A percentile compares a stretch with the other conserved stretches of the same genome.
phyloP scores from a whole-genome alignment of 2,113 vertebrate genomes.

The Dipodomys stephensi region DNA sequence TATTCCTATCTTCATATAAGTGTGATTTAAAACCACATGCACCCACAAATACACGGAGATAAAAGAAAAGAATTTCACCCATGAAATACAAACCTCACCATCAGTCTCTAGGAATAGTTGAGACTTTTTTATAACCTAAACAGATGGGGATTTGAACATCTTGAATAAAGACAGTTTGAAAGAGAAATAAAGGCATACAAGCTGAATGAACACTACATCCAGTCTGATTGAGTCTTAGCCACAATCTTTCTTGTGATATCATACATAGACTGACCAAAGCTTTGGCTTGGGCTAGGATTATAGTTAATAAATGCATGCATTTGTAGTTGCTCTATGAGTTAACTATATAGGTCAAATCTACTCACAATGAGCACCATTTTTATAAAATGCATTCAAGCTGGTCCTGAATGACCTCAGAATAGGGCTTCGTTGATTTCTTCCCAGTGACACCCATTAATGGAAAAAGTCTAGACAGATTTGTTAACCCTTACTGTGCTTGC shows the following conservation, averaged over 20 bases:
- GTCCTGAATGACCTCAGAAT: constrained; percentile 26
- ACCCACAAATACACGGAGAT: background rate
- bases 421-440: constrained; percentile 51
- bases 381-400: constrained; percentile 30
- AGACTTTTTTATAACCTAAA: constrained; percentile 48
- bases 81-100: constrained; percentile 59
- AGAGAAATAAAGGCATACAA: constrained; percentile 20
- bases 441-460: background rate
- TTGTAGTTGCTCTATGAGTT: constrained; percentile 48
- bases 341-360: constrained; percentile 58
- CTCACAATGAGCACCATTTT: constrained; percentile 71
- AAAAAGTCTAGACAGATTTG: background rate
- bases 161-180: background rate
- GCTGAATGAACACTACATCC: background rate
- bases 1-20: constrained; percentile 48
- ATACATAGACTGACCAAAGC: background rate
- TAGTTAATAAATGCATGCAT: constrained; percentile 17
- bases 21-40: constrained; percentile 66
- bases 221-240: background rate
- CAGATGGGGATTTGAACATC: background rate
- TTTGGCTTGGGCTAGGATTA: constrained; percentile 1
- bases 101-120: constrained; percentile 31
- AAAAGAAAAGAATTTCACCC: constrained; percentile 28
- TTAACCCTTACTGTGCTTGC: constrained; percentile 27
- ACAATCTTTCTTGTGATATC: background rate